Percentiles rank a stretch among this genome's conserved stretches.
Conservation (phyloP, 2,113 vertebrate genomes). For the mouse (Mus musculus) region GRCm39 chr2:177925001-177925500, state of each 20-base stretch:
- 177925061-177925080: accelerated
- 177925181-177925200: accelerated
- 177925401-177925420: accelerated
- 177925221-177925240: accelerated
- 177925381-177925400: accelerated
- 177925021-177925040: accelerated
- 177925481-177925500: accelerated
- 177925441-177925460: accelerated
- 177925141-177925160: accelerated
- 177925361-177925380: background rate
- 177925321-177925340: accelerated
- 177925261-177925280: no score
- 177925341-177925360: accelerated
- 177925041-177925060: accelerated
- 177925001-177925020: accelerated
- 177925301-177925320: background rate
- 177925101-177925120: accelerated
- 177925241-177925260: accelerated
- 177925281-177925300: background rate
- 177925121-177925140: accelerated
- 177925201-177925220: accelerated
- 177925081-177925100: accelerated
- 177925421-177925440: accelerated
- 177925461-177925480: accelerated
- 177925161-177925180: accelerated